Conservation (phyloP, 2,113 vertebrate genomes). For the Ptyas mucosa region DNA sequence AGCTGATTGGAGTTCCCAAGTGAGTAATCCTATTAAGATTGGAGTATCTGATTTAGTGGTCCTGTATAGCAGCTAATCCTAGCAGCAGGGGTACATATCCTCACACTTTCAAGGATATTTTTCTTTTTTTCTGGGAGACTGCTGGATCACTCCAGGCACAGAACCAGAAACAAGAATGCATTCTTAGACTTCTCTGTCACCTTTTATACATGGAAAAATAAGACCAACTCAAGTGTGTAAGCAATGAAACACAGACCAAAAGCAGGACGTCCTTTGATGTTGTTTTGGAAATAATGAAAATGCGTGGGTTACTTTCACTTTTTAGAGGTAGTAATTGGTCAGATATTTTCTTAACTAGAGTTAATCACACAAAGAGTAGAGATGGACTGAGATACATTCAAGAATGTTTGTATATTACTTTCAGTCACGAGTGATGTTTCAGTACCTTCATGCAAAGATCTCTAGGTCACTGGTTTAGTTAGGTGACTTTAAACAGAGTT, state of each 20-base stretch:
- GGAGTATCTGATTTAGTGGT: conserved; percentile 53
- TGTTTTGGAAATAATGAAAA: neutral
- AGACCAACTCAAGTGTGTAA: neutral
- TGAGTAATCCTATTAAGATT: conserved; percentile 54
- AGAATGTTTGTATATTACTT: neutral
- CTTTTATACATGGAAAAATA: conserved; percentile 9
- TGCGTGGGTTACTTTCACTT: conserved; percentile 31
- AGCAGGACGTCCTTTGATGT: neutral
- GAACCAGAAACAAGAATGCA: conserved; percentile 24
- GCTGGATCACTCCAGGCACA: conserved; percentile 8
- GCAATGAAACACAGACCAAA: conserved; percentile 16
- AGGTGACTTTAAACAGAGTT: neutral
- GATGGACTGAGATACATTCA: neutral
- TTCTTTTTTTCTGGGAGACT: neutral
- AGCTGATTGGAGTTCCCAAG: conserved; percentile 31
- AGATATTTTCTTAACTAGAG: neutral
- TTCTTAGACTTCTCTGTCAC: neutral
- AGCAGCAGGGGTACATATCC: conserved; percentile 30
- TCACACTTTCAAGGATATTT: conserved; percentile 12
- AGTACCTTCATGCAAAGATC: neutral
- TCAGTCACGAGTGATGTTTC: neutral
- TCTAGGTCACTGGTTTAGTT: neutral
- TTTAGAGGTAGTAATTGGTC: conserved; percentile 12
- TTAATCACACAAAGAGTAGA: neutral
- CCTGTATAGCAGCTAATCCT: conserved; percentile 32